Base-by-base conservation (phyloP, 2,888 invertebrate species). In the Microchrysa polita region DNA sequence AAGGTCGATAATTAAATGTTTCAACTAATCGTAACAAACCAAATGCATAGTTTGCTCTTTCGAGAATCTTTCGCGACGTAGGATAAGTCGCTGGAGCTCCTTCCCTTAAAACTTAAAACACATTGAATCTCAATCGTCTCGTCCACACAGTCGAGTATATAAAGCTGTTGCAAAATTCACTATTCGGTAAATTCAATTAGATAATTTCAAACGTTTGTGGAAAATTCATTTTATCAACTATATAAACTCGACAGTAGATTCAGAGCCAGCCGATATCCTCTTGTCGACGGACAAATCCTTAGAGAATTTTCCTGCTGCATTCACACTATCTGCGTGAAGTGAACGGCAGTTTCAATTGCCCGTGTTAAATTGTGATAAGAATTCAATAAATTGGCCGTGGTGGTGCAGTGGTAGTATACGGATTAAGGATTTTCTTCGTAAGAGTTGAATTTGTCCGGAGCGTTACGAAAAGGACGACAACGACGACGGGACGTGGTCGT, bases 361-460 rank as follows among this genome's bases (percentile, higher is more conserved):
- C 27, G 27, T 48, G 55, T n/a, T 4, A 55, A 55, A 20, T 55
- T 55, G 55, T 55, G 55, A 55, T 55, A 55, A 55, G 55, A 48
- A 48, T 48, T 48, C 48, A 48, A 48, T 48, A 7, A 12, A 12
- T 48, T 10, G 12, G 48, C 48, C n/a, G n/a, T n/a, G 48, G 48
- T n/a, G 27, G 27, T 7, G 2, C 7, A 34, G 27, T 7, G n/a
- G n/a, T n/a, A n/a, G n/a, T n/a, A n/a, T n/a, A n/a, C 27, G 27
- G 10, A 48, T 48, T 12, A 48, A 48, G 48, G 48, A 48, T 48
- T 48, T 34, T 48, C 14, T 10, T 48, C 4, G 48, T 48, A 7
- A 48, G 48, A 48, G 48, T 48, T 48, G 48, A 48, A 34, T 7
- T 7, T 34, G 27, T 34, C 27, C 27, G 27, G 27, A 7, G 7